Base-by-base conservation (phyloP, 2,888 invertebrate genomes). In the Xylophagus ater region DNA sequence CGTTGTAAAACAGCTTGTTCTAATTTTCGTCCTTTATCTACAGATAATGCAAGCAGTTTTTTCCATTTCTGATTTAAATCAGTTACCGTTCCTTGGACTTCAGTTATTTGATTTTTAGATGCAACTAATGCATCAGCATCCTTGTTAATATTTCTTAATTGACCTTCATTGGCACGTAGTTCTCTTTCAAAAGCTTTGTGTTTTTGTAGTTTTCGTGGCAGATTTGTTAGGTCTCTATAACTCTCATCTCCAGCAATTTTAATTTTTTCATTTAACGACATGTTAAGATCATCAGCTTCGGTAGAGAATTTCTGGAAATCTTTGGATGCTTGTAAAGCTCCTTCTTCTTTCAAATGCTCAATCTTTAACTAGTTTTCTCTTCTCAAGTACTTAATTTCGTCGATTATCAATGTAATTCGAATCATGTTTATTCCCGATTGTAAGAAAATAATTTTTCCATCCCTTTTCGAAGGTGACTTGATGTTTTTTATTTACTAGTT, bases 161-260 rank as follows among this genome's bases (percentile, higher is more conserved):
- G 86, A 10, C 89, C 90, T 61, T 96, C 92, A 55, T 96, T 97
- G 2, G 96, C 90, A 33, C 87, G 76, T 14, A 98, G 66, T 58
- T 98, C 97, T 1, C 94, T 72, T 55, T 96, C 94, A 57, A 97
- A 96, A 0, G 96, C 94, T 61, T 93, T 89, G 58, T 98, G 97
- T 56, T 93, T 93, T 64, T 94, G 92, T 2, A 93, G 66, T 59
- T 94, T 94, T 1, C 92, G 73, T 48, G 92, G 89, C 46, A 92
- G 65, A 60, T 96, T 94, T 26, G 76, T 81, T 13, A 94, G 67
- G 55, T 94, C 93, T 13, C 89, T 70, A 63, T 93, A 94, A 44
- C 84, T 90, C 61, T 94, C 92, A 53, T 96, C 94, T 2, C 81
- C 79, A 0, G 93, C 93, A 0, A 88, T 86, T 57, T 83, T 81